phyloP scores from a whole-genome alignment of 2,797 vertebrate genomes.

The Enteromius unitaeniatus region DNA sequence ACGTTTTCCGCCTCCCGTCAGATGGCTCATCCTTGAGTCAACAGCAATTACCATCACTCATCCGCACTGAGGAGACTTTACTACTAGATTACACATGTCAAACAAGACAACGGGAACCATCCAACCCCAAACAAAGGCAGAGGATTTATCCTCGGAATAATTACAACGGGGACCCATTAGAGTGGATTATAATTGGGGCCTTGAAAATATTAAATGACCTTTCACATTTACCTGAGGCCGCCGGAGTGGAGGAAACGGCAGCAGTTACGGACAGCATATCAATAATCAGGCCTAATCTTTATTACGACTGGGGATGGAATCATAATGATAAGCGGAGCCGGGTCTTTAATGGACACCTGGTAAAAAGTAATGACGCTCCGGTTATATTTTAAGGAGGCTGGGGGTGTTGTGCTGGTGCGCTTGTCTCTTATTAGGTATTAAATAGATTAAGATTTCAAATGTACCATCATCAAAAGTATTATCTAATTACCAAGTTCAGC shows the following conservation, averaged over 20 bases:
- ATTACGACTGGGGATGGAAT: constrained; percentile 85
- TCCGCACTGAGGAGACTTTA: constrained; percentile 78
- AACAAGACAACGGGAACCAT: constrained; percentile 78
- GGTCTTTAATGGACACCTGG: constrained; percentile 83
- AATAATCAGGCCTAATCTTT: constrained; percentile 85
- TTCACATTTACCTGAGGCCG: constrained; percentile 87
- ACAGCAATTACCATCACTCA: constrained; percentile 80
- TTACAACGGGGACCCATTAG: constrained; percentile 85
- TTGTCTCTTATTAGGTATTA: constrained; percentile 87
- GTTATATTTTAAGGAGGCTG: constrained; percentile 65
- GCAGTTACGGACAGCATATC: constrained; percentile 83
- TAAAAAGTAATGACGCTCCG: constrained; percentile 76
- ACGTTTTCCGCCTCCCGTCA: constrained; percentile 54
- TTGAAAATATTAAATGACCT: constrained; percentile 89
- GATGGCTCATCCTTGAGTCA: constrained; percentile 78
- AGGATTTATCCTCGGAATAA: constrained; percentile 82
- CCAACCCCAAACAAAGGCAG: constrained; percentile 81
- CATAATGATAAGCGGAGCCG: constrained; percentile 76
- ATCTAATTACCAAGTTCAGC: constrained; percentile 94
- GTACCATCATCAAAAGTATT: constrained; percentile 91
- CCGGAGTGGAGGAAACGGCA: constrained; percentile 75
- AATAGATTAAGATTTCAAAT: constrained; percentile 95
- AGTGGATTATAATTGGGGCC: constrained; percentile 87
- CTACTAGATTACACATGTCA: constrained; percentile 78
- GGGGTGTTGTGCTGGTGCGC: constrained; percentile 16